A percentile compares a stretch with the other conserved stretches of the same genome.
These are phyloP conservation scores for Sprattus sprattus DNA, from an alignment of 2,113 vertebrate species.

Conservation along the genomic window DNA sequence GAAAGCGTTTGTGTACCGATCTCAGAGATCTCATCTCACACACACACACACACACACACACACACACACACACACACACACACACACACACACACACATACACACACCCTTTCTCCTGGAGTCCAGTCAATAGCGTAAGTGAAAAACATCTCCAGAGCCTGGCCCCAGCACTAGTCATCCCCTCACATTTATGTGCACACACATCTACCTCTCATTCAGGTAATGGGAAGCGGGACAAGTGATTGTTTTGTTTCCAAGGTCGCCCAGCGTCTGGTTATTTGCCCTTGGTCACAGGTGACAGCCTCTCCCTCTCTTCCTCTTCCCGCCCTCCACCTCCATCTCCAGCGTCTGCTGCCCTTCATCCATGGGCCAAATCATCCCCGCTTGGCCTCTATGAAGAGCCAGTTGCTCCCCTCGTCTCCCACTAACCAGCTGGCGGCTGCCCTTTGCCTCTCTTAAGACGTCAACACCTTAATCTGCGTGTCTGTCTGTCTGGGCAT, in stretches of 20 bases:
- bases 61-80: background rate
- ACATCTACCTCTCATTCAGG: background rate
- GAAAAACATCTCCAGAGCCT: background rate
- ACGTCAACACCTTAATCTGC: background rate
- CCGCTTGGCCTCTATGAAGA: background rate
- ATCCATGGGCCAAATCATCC: too few relatives aligned
- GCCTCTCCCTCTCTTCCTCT: background rate
- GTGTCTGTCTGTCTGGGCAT: background rate
- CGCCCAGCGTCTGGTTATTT: background rate
- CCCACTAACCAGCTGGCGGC: background rate
- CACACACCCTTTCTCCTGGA: background rate
- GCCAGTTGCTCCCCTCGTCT: background rate
- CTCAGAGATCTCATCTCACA: background rate
- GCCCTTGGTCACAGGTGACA: background rate
- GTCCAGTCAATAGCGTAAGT: background rate
- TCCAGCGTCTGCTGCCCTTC: background rate
- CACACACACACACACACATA: constrained; percentile 6
- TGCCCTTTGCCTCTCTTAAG: background rate
- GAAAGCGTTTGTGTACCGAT: constrained; percentile 18
- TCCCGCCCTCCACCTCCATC: background rate
- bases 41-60: background rate
- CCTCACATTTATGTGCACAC: background rate
- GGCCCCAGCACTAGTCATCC: too few relatives aligned
- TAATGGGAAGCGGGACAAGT: too few relatives aligned
- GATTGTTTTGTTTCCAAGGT: background rate